Evolutionary conservation across 2,113 vertebrate genomes (phyloP), one percentile per base, ranked within the genome.

Genomic region (Osmerus eperlanus): DNA sequence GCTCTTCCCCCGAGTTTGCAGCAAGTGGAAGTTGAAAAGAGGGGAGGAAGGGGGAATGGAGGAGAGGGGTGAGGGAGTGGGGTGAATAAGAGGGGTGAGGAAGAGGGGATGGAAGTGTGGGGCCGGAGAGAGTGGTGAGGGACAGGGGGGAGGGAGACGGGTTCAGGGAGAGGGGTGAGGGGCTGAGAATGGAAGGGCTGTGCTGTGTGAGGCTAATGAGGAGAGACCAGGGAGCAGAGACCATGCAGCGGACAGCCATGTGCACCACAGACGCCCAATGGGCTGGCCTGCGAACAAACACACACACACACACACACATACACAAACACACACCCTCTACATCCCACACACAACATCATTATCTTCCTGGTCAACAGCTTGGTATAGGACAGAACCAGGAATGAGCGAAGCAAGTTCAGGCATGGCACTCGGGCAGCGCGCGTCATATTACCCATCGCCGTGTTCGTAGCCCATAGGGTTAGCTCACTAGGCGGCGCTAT

Each of bases 201-300:
- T 78, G 65, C 77, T 87, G 86, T 89, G 84, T 86, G 87, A 87
- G 88, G 84, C 89, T 90, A 90, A 91, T 89, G 84, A 90, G 83
- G 80, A 87, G 83, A 77, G 82, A 86, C 76, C 84, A 82, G 85
- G 81, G 83, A 87, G 86, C 83, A 80, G 78, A 84, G 84, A 83
- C 80, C 83, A 79, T 65, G 77, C 67, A 87, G 86, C 74, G 81
- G 83, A 84, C 83, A 84, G 77, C 86, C 89, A 90, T 90, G 88
- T 91, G 91, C 80, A 77, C 72, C 82, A 78, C 91, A 92, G 87
- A 87, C 86, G 67, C 71, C 66, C 64, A 67, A 3, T 61, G 74
- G 70, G 65, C 61, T 18, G 72, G 75, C 78, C 75, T 25, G 6
- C 67, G 54, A 58, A 65, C 60, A 82, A 68, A 70, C 71, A 72